A percentile compares a stretch with the other conserved stretches of the same genome.
These are phyloP conservation scores for Pluvialis apricaria DNA, from an alignment of 2,113 vertebrate genomes.

Conservation along the genomic window DNA sequence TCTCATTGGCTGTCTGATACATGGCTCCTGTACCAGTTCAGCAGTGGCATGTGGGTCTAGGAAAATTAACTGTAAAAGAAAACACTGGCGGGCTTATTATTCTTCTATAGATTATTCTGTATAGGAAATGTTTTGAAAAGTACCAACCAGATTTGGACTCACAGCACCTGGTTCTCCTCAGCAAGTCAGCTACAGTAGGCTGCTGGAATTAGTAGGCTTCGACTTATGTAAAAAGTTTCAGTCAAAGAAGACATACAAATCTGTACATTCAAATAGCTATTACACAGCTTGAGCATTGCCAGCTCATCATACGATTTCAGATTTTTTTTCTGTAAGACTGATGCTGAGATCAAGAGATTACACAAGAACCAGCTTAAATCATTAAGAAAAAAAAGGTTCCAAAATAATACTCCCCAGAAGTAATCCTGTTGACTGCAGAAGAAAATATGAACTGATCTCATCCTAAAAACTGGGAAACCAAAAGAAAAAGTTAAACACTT, in stretches of 20 bases:
- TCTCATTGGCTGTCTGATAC: background rate
- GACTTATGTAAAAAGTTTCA: background rate
- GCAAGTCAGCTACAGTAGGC: background rate
- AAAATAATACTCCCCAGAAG: background rate
- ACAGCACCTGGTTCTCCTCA: background rate
- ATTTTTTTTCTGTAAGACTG: background rate
- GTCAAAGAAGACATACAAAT: background rate
- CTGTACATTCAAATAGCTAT: background rate
- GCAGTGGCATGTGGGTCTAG: background rate
- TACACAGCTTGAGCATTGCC: background rate
- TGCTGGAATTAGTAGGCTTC: background rate
- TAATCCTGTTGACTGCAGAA: background rate
- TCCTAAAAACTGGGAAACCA: background rate
- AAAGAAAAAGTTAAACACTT: background rate
- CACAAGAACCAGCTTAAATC: background rate
- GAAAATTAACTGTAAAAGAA: background rate
- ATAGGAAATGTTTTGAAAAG: background rate
- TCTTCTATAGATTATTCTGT: background rate
- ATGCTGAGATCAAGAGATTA: background rate
- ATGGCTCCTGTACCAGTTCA: background rate
- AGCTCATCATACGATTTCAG: background rate
- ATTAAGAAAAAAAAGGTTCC: background rate
- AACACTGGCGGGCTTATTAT: background rate
- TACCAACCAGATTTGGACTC: background rate
- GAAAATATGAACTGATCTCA: background rate